Evolutionary conservation across 1,140 invertebrate genomes (phyloP).

Genomic region (Microplitis mediator): DNA sequence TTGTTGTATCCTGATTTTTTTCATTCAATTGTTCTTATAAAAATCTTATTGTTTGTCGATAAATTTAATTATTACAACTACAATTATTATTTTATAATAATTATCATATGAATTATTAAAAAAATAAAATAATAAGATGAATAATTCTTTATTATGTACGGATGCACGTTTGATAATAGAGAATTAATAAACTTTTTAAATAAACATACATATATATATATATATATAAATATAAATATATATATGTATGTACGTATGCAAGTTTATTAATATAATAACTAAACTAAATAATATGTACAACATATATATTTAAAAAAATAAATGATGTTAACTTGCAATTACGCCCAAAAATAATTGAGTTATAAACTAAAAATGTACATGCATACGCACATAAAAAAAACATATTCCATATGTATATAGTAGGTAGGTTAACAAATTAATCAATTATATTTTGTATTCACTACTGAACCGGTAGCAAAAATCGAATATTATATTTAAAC

Average conservation of each 20-base stretch:
- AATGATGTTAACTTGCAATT: background rate
- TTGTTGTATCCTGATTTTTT: slow-evolving; percentile 22
- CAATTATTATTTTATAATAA: slow-evolving; percentile 43
- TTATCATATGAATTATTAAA: slow-evolving; percentile 32
- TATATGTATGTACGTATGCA: slow-evolving; percentile 50
- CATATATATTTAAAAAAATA: slow-evolving; percentile 2
- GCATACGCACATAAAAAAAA: slow-evolving; percentile 58
- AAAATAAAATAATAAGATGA: slow-evolving; percentile 34
- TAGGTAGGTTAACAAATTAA: slow-evolving; percentile 63
- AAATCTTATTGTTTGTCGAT: slow-evolving; percentile 18
- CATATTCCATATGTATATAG: slow-evolving; percentile 57
- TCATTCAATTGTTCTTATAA: slow-evolving; percentile 20
- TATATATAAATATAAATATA: slow-evolving; percentile 43
- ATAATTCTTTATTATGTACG: slow-evolving; percentile 45
- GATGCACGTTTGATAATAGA: slow-evolving; percentile 47
- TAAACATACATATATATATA: slow-evolving; percentile 37
- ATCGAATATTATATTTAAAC: slow-evolving; percentile 42
- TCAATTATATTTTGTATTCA: slow-evolving; percentile 61
- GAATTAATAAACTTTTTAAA: no score
- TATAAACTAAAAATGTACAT: slow-evolving; percentile 39
- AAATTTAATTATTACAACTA: slow-evolving; percentile 26
- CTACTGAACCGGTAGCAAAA: slow-evolving; percentile 48
- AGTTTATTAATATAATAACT: slow-evolving; percentile 21
- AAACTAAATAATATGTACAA: slow-evolving; percentile 28
- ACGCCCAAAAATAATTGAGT: slow-evolving; percentile 28